Percentiles rank a stretch among this genome's conserved stretches.
phyloP scores from a whole-genome alignment of 92 coral and sea anemone genomes.

The Galaxea fascicularis region DNA sequence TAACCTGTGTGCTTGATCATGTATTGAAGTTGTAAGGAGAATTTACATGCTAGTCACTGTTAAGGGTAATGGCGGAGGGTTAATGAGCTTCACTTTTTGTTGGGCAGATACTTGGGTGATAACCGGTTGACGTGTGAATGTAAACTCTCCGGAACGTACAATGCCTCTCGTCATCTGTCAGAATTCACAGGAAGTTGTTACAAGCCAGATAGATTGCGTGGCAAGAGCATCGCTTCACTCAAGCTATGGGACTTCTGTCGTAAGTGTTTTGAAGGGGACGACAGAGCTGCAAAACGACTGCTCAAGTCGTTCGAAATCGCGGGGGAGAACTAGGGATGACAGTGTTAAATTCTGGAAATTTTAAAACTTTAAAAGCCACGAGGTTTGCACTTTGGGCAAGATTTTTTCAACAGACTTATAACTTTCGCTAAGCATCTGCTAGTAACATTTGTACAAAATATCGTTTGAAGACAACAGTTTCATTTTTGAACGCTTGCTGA shows the following conservation, averaged over 20 bases:
- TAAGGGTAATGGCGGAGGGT: neutral
- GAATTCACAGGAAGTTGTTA: conserved; percentile 73
- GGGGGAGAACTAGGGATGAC: no score
- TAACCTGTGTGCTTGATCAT: no score
- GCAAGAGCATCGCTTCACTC: conserved; percentile 58
- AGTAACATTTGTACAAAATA: no score
- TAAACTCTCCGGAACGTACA: conserved; percentile 69
- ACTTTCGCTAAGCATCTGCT: no score
- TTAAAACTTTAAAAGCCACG: no score
- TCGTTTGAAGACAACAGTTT: no score
- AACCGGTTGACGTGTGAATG: conserved; percentile 87
- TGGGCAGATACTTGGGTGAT: conserved; percentile 65
- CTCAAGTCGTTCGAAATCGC: neutral
- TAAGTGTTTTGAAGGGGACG: conserved; percentile 44
- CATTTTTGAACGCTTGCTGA: no score
- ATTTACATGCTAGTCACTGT: no score
- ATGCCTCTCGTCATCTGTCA: conserved; percentile 53
- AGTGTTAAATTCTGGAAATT: no score
- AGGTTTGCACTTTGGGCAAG: no score
- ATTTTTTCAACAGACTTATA: no score
- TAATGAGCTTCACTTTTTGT: neutral
- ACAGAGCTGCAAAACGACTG: neutral
- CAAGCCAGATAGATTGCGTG: conserved; percentile 62
- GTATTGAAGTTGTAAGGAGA: no score
- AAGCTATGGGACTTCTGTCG: conserved; percentile 86